phyloP scores from a whole-genome alignment of 2,113 vertebrate genomes.

The Chrysochloris asiatica region DNA sequence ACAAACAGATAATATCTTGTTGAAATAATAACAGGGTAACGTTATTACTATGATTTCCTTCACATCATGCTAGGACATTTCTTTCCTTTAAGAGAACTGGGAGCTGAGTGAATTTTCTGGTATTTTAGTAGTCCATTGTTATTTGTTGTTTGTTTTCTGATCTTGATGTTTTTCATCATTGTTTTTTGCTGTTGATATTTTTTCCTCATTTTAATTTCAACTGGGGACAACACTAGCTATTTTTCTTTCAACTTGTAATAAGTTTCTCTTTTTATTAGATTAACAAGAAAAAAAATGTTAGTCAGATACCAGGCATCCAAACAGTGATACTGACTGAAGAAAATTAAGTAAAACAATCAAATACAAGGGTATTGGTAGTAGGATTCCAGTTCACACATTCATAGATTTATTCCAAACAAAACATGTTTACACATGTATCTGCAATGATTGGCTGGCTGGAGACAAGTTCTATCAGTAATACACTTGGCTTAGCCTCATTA shows the following conservation, averaged over 20 bases:
- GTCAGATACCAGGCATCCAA: not conserved
- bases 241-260: not conserved
- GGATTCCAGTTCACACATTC: too few relatives aligned
- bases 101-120: slow-evolving; percentile 66
- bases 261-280: too few relatives aligned
- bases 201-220: slow-evolving; percentile 12
- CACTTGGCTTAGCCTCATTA: too few relatives aligned
- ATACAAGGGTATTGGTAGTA: too few relatives aligned
- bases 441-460: too few relatives aligned
- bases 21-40: too few relatives aligned
- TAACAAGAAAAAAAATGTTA: not conserved
- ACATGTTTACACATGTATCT: too few relatives aligned
- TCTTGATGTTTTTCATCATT: slow-evolving; percentile 57
- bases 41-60: slow-evolving; percentile 64
- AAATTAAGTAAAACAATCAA: not conserved
- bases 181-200: too few relatives aligned
- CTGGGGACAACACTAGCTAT: slow-evolving; percentile 16
- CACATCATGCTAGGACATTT: slow-evolving; percentile 47
- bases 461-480: too few relatives aligned
- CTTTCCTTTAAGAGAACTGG: slow-evolving; percentile 48
- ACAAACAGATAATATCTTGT: slow-evolving; percentile 10
- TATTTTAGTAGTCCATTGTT: too few relatives aligned
- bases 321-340: not conserved
- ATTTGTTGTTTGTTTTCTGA: too few relatives aligned
- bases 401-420: too few relatives aligned